Evolutionary conservation across 2,888 invertebrate genomes (phyloP).

Genomic region (Agrochola circellaris): DNA sequence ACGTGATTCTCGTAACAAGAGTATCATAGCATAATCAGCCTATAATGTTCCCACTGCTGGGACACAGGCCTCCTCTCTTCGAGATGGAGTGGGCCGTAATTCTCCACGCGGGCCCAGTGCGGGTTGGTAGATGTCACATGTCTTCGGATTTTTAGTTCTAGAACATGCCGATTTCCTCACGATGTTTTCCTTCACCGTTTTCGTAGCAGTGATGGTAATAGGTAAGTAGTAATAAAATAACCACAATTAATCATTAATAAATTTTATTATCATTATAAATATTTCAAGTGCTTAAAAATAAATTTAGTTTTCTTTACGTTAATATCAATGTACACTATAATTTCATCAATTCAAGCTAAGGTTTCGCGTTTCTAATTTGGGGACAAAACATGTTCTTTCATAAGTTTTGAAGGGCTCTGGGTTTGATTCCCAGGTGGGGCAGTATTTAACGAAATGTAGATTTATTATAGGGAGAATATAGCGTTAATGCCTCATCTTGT

Average conservation of each 20-base stretch:
- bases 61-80: too few species aligned
- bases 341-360: constrained; percentile 44
- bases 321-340: constrained; percentile 47
- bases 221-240: not conserved
- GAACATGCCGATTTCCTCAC: too few species aligned
- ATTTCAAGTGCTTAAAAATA: constrained; percentile 63
- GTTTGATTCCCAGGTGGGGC: not conserved
- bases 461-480: too few species aligned
- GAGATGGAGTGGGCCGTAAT: too few species aligned
- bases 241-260: constrained; percentile 50
- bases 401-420: not conserved
- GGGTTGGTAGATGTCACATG: too few species aligned
- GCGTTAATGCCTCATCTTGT: not conserved
- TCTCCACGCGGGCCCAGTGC: too few species aligned
- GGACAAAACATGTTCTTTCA: constrained; percentile 7
- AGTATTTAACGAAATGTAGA: not conserved
- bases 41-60: too few species aligned
- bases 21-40: too few species aligned
- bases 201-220: too few species aligned
- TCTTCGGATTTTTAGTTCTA: too few species aligned
- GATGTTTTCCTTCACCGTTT: too few species aligned
- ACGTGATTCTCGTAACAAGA: too few species aligned
- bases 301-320: constrained; percentile 54
- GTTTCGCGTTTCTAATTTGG: constrained; percentile 18
- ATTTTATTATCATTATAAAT: constrained; percentile 65